Base-by-base conservation (phyloP, 1,140 invertebrate species). In the Zaprionus capensis region DNA sequence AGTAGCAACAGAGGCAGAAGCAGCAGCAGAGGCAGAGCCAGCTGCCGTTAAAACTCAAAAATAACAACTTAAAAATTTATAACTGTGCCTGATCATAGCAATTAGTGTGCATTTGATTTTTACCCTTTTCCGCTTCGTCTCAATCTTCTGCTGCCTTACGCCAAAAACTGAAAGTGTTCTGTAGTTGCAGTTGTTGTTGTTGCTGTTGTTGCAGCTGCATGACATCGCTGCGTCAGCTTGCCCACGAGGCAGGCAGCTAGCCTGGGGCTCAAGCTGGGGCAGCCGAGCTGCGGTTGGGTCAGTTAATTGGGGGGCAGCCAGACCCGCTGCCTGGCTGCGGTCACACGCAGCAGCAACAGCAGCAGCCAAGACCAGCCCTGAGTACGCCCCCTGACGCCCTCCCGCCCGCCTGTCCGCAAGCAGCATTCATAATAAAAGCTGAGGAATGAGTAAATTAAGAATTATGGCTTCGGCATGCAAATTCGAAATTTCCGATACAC, bases 91-190 rank as follows among this genome's bases (percentile, higher is more conserved):
- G 91, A 92, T 92, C 91, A 86, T 90, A 91, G 91, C 91, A 92
- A 92, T 92, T 92, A 92, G 91, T 82, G 75, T 68, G 87, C 91
- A 86, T 92, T 92, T 92, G 91, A 91, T 92, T 92, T 92, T 91
- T 82, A 82, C 46, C 46, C 9, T 41, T 31, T 41, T 41, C 38
- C 24, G 15, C 11, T 24, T 6, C 14, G 14, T 38, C 38, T 28
- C 5, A 22, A 24, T 49, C 44, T 63, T 15, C 15, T 9, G 3
- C 46, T 41, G 38, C 38, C 15, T 20, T 67, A 24, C 20, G 73
- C 66, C 57, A 49, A 80, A 85, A 84, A 86, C 78, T 34, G 81
- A 88, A 88, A 88, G 85, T 87, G 83, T 88, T 76, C 69, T 44
- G n/a, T 51, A 74, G 71, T 67, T 74, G 61, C 87, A 82, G 70